A percentile compares a stretch with the other conserved stretches of the same genome.
Conservation (phyloP, 1,140 invertebrate species). For the Lysiphlebus fabarum region DNA sequence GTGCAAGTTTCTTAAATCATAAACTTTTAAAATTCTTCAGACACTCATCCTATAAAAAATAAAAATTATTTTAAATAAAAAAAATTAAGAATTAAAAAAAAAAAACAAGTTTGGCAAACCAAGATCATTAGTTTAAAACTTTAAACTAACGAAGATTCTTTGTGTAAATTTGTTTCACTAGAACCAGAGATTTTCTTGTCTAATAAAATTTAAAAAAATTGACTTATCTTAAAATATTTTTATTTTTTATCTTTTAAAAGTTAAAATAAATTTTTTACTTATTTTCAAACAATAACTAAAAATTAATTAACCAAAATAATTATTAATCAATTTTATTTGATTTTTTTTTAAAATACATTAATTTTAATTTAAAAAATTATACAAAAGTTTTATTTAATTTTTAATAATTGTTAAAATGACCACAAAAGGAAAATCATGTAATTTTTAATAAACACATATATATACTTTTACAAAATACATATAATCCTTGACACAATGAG, state of each 20-base stretch:
- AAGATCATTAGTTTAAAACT: conserved; percentile 21
- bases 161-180: conserved; percentile 22
- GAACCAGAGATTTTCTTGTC: conserved; percentile 19
- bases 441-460: conserved; percentile 11
- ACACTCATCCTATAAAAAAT: no score
- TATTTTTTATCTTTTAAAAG: conserved; percentile 20
- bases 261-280: conserved; percentile 1
- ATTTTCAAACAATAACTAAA: background rate
- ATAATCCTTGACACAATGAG: conserved; percentile 42
- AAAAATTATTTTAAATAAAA: background rate
- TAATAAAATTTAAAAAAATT: background rate
- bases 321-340: no score
- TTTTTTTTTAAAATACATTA: no score
- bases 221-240: conserved; percentile 9
- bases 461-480: conserved; percentile 29
- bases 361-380: no score
- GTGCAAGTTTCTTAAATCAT: conserved; percentile 15
- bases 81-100: background rate
- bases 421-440: conserved; percentile 19
- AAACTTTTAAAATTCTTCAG: conserved; percentile 22
- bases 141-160: conserved; percentile 20
- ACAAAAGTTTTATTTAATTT: background rate
- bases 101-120: background rate
- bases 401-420: conserved; percentile 7
- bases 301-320: no score